Base-by-base conservation (phyloP, 2,113 vertebrate genomes). In the Tragelaphus imberbis region DNA sequence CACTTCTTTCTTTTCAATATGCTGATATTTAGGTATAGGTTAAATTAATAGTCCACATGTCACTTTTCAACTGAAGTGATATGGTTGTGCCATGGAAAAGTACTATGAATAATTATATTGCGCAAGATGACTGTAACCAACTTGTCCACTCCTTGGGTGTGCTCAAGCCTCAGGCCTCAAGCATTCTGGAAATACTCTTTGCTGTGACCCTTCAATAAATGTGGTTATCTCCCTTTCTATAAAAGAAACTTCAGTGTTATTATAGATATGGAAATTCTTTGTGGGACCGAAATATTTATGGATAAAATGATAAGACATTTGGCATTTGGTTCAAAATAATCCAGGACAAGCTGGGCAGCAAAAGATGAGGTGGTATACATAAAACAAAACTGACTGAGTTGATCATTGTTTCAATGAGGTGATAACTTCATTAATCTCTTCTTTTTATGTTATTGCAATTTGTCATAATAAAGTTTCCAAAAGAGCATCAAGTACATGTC, bases 291-390 rank as follows among this genome's bases (percentile, higher is more conserved):
- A 61, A 88, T 88, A 93, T 47, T 56, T 61, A 79, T 90, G 6
- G 14, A 77, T 75, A 80, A 88, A 91, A 84, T 80, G 4, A 61
- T 71, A 40, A 9, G 6, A n/a, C 79, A 23, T 88, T 95, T 91
- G n/a, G 8, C n/a, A 47, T 94, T 93, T 84, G 28, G 30, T 95
- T 95, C n/a, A 95, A 79, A 91, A 90, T 84, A 90, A 81, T 7
- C 14, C 23, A 65, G 47, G 6, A 11, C 17, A 58, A 40, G 16
- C 25, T 91, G 25, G 23, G 19, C 17, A 90, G 23, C 16, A 63
- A 55, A 36, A 27, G 15, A 81, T 27, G n/a, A 53, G 16, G n/a
- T 40, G 3, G 25, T 47, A 2, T 61, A 56, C 85, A 5, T 44
- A 86, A 93, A 87, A 63, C 47, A 82, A 79, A 93, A 65, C 2